Evolutionary conservation across 1,140 invertebrate species (phyloP), one percentile per base, ranked within the genome.

Genomic region (Leptinotarsa lineolata): DNA sequence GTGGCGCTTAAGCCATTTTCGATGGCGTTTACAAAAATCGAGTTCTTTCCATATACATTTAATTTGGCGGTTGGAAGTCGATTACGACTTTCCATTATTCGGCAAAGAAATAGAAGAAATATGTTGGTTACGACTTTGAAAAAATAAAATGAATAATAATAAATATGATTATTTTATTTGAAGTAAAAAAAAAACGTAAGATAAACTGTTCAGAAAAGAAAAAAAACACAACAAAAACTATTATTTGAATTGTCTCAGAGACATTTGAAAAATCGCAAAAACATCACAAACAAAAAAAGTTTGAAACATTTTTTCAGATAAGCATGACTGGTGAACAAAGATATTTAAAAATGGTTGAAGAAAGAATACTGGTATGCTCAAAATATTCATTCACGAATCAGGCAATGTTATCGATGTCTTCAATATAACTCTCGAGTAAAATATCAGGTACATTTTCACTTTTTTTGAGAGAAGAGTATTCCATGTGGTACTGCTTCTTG

Each of bases 341-440:
- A 59, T 59, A 16, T 59, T 20, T 59, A n/a, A 59, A 59, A 59
- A 59, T 59, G 58, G 58, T 59, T 16, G 16, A 59, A 59, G 16
- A 20, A 59, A 16, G 58, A 59, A 59, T 59, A 59, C 0, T 59
- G 54, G 54, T 16, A 3, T 59, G 54, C 54, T 2, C 20, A 59
- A 59, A 59, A 59, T 59, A 59, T 59, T 59, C 54, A 59, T 59
- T 59, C 15, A 59, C 13, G 54, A 59, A 59, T 16, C 54, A 59
- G 4, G 54, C 2, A 20, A 59, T 59, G 15, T 20, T 59, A 15
- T 59, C 54, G 20, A 59, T 59, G 13, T 59, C 54, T 59, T 59
- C 58, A 59, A 59, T 59, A 59, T 59, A 8, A 59, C 15, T 16
- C 54, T 59, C 58, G 1, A 2, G 15, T 59, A 59, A 59, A 59